Percentiles rank a stretch among this genome's conserved stretches.
These are phyloP conservation scores for Agriopis leucophaearia DNA, from an alignment of 2,888 invertebrate species.

Conservation along the genomic window DNA sequence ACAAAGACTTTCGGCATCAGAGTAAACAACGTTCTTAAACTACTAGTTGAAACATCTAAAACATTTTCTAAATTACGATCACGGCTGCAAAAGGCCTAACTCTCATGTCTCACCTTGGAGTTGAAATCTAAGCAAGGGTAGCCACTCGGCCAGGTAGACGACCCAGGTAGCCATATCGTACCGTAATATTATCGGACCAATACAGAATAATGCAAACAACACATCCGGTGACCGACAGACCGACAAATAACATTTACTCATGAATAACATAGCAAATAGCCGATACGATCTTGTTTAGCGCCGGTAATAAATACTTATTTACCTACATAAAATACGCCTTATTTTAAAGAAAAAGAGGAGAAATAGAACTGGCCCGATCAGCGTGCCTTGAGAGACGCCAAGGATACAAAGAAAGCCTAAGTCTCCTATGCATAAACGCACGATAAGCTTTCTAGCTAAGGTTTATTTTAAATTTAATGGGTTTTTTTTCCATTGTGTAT, in stretches of 20 bases:
- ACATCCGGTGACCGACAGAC: slow-evolving; percentile 45
- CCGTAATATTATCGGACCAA: slow-evolving; percentile 41
- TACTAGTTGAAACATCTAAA: too few relatives aligned
- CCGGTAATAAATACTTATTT: background rate
- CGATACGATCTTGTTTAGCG: slow-evolving; percentile 10
- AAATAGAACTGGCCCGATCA: too few relatives aligned
- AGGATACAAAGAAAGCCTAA: background rate
- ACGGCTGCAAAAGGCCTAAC: background rate
- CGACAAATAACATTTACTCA: slow-evolving; percentile 37
- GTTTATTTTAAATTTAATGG: too few relatives aligned
- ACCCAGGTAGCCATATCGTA: slow-evolving; percentile 41
- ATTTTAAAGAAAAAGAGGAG: background rate
- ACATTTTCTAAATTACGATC: too few relatives aligned
- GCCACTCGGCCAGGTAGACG: slow-evolving; percentile 23
- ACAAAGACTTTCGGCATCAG: too few relatives aligned
- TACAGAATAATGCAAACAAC: slow-evolving; percentile 44
- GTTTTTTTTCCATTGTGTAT: too few relatives aligned
- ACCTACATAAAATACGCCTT: background rate
- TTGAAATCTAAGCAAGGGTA: slow-evolving; percentile 5
- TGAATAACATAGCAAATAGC: slow-evolving; percentile 17
- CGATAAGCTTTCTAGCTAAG: too few relatives aligned
- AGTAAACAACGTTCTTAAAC: too few relatives aligned
- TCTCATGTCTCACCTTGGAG: background rate
- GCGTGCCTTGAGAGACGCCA: background rate
- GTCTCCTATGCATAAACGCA: background rate